A percentile compares a stretch with the other conserved stretches of the same genome.
phyloP scores from a whole-genome alignment of 2,888 invertebrate species.

The Philereme vetulata region DNA sequence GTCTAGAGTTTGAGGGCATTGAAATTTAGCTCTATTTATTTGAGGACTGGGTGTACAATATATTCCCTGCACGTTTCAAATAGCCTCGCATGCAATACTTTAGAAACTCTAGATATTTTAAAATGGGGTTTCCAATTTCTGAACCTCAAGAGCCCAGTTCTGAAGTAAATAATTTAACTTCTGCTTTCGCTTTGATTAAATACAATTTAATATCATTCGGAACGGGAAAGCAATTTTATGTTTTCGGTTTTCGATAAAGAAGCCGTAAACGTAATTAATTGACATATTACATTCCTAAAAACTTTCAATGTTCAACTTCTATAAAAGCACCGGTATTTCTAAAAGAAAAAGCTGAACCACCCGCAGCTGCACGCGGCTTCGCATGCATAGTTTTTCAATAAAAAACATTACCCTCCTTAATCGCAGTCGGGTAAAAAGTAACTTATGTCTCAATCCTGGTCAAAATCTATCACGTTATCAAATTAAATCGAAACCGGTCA shows the following conservation, averaged over 20 bases:
- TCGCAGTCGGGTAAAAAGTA: no score
- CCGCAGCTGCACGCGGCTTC: no score
- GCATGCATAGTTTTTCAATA: no score
- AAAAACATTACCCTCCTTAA: no score
- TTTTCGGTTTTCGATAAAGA: not conserved
- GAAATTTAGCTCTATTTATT: slow-evolving; percentile 15
- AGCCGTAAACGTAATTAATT: no score
- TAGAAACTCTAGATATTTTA: slow-evolving; percentile 18
- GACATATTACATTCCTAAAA: no score
- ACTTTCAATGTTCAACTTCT: no score
- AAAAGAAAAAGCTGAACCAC: no score
- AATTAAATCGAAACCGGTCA: no score
- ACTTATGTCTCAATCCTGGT: no score
- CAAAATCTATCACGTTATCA: no score
- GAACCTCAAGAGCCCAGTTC: slow-evolving; percentile 17
- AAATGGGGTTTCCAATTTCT: slow-evolving; percentile 17
- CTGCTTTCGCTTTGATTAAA: slow-evolving; percentile 9
- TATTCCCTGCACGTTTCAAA: slow-evolving; percentile 21
- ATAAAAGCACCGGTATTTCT: no score
- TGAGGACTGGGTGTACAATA: slow-evolving; percentile 3
- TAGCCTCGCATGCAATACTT: slow-evolving; percentile 13
- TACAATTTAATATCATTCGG: slow-evolving; percentile 8
- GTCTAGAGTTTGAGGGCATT: slow-evolving; percentile 18
- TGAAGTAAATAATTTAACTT: slow-evolving; percentile 13
- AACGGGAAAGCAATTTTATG: not conserved